Base-by-base conservation (phyloP, 2,888 invertebrate species). In the Copidosoma aretas region DNA sequence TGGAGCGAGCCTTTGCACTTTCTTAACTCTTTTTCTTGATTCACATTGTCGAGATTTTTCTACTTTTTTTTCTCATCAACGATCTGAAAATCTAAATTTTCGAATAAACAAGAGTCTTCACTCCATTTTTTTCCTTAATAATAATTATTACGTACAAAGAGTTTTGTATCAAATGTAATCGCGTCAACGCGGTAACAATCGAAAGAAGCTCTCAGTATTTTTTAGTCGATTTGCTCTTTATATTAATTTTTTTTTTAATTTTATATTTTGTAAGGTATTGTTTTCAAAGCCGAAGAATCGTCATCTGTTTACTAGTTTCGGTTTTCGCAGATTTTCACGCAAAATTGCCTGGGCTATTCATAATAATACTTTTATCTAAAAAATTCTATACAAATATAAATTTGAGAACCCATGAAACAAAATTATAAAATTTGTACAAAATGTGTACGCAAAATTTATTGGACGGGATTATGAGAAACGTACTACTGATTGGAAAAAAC, bases 91-190 rank as follows among this genome's bases (percentile, higher is more conserved):
- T 46, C 17, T 15, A 46, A 46, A 12, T 46, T 46, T 14, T 12
- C 52, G 19, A 12, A 52, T 22, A 12, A 22, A 12, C 52, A 19
- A 49, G 60, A 41, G 15, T 62, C 60, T 58, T 67, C 57, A 64
- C 66, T 53, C 32, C 57, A 51, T 43, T 41, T 69, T 68, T 59
- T 52, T 32, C 62, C 43, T 67, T 64, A 64, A 71, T 67, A 73
- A 73, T 67, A 68, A 73, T 70, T 70, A 70, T 22, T 52, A 73
- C 64, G 70, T 73, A 73, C 67, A 72, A 73, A 71, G 58, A 64
- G 52, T 67, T 64, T 60, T 21, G 71, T 68, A 71, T 71, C 68
- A 65, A 71, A 71, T 67, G 51, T 62, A 46, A 43, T 59, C 64
- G 64, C 67, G 58, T 71, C 63, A 68, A 68, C 65, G 62, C 65